Base-by-base conservation (phyloP, 2,113 vertebrate species). In the Dipodomys ordii region DNA sequence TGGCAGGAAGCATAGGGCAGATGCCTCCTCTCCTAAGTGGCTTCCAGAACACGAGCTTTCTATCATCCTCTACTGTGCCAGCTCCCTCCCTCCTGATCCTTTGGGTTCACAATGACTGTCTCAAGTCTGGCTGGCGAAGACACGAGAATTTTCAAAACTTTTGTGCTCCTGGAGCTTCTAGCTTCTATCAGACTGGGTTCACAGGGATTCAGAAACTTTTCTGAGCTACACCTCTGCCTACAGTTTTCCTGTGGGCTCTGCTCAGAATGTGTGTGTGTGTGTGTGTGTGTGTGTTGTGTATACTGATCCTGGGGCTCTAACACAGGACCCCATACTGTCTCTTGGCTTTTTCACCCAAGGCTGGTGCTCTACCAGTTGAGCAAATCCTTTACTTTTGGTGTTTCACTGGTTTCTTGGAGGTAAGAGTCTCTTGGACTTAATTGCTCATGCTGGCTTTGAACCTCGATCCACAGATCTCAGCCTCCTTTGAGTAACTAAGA, bases 131-230 rank as follows among this genome's bases (percentile, higher is more conserved):
- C 25, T 89, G 71, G 67, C 13, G 16, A 74, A 44, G 60, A 22
- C 30, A 5, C 1, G 16, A 28, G 65, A n/a, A 27, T 20, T 32
- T 90, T 81, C 71, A 22, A 73, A 46, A 22, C 16, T 76, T 35
- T 23, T 13, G 13, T 32, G 69, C 12, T 91, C 73, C 65, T 76
- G 72, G n/a, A 71, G 80, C 30, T 92, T 65, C 82, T 93, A 71
- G 80, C 30, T 92, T 65, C 82, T 93, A 71, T 82, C 32, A 83
- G 11, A 60, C 68, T 78, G 53, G 62, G 35, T 27, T 49, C 83
- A 44, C 57, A 65, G 71, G 78, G 46, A 49, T 71, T 68, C 32
- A 62, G 9, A 57, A 49, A 35, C 44, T 71, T 53, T 62, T 60
- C 32, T 57, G 27, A 95, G 35, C 35, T 57, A 46, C 19, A 49